These are phyloP conservation scores for Dendrolimus pini DNA, from an alignment of 2,888 invertebrate genomes.

Conservation along the genomic window DNA sequence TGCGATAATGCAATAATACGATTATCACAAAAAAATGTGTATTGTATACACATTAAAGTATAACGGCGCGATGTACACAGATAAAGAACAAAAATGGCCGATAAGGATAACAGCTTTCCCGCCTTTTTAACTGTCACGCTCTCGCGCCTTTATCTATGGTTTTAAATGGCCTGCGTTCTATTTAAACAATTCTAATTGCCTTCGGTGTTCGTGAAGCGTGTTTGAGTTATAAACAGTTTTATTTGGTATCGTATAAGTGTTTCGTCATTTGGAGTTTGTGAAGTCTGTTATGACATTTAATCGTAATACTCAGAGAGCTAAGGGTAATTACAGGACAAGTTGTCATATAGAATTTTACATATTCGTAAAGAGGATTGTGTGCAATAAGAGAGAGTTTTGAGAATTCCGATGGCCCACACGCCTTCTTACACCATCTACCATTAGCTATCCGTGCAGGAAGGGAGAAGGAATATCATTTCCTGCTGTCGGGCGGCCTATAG, in stretches of 20 bases:
- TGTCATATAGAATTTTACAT: no score
- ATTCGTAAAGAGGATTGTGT: no score
- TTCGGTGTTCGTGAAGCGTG: slow-evolving; percentile 41
- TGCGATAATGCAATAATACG: background rate
- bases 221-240: slow-evolving; percentile 25
- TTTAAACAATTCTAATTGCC: slow-evolving; percentile 43
- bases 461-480: no score
- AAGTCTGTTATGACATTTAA: no score
- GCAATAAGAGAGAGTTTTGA: no score
- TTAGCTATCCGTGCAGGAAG: no score
- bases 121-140: slow-evolving; percentile 50
- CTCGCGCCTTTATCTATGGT: slow-evolving; percentile 37
- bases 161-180: slow-evolving; percentile 40
- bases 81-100: background rate
- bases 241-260: slow-evolving; percentile 15
- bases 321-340: no score
- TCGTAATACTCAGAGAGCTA: no score
- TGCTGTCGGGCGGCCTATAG: no score
- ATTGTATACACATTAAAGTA: background rate
- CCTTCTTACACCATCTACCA: no score
- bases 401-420: no score
- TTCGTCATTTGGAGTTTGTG: no score
- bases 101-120: slow-evolving; percentile 27
- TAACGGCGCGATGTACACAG: background rate
- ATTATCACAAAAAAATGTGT: background rate